Percentiles rank a stretch among this genome's conserved stretches.
Evolutionary conservation across 2,797 vertebrate species (phyloP).

Genomic region (Pseudochromis fuscus): DNA sequence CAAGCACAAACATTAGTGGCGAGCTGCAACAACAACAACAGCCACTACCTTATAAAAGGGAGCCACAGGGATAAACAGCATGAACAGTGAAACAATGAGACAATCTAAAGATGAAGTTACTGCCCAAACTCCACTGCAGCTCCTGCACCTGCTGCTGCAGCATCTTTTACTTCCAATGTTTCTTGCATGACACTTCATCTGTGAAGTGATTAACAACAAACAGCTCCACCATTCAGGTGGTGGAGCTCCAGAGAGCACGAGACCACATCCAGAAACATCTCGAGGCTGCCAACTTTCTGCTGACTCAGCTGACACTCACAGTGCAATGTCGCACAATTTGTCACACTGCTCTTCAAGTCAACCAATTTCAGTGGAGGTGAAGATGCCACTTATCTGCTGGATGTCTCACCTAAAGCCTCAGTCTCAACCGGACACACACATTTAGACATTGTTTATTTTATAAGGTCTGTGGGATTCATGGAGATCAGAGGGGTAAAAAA

Average conservation of each 20-base stretch:
- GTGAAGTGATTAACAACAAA: conserved; percentile 66
- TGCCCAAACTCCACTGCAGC: conserved; percentile 34
- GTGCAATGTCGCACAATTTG: conserved; percentile 20
- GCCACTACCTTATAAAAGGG: conserved; percentile 31
- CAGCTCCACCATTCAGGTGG: conserved; percentile 68
- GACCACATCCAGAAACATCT: conserved; percentile 63
- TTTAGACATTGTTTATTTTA: no score
- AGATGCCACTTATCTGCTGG: conserved; percentile 25
- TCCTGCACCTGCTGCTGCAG: conserved; percentile 45
- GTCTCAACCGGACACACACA: no score
- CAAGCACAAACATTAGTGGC: conserved; percentile 36
- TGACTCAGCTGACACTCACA: conserved; percentile 58
- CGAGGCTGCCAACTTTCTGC: conserved; percentile 49
- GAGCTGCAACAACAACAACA: conserved; percentile 30
- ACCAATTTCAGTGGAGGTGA: conserved; percentile 18
- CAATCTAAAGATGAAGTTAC: conserved; percentile 43
- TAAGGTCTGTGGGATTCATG: no score
- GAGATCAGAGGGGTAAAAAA: no score
- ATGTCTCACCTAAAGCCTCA: conserved; percentile 29
- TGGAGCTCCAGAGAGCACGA: conserved; percentile 62
- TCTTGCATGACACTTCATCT: conserved; percentile 58
- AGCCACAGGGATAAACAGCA: conserved; percentile 16
- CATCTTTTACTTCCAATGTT: conserved; percentile 48
- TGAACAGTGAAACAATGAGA: conserved; percentile 25
- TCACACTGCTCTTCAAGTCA: conserved; percentile 34